phyloP scores from a whole-genome alignment of 1,140 invertebrate genomes.

The Macrosteles quadrilineatus region DNA sequence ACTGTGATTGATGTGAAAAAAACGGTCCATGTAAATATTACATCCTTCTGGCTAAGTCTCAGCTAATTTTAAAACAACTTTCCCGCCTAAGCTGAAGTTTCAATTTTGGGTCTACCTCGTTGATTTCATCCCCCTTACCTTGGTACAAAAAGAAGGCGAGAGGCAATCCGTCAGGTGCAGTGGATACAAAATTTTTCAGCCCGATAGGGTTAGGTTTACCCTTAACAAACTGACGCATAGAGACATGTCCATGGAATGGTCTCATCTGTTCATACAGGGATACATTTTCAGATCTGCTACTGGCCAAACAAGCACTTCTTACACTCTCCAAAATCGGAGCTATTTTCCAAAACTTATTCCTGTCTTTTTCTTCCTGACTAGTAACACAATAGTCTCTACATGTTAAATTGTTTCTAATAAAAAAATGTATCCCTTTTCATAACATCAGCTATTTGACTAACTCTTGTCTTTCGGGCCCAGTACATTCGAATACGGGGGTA shows the following conservation, averaged over 20 bases:
- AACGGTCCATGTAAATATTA: no score
- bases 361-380: slow-evolving; percentile 4
- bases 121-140: no score
- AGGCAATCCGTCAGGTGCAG: neutral
- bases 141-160: neutral
- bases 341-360: slow-evolving; percentile 25
- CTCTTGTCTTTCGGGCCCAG: neutral
- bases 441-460: neutral
- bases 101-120: no score
- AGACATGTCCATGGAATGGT: slow-evolving; percentile 38
- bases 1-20: no score
- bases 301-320: neutral
- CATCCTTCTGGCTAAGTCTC: no score
- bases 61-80: no score
- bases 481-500: neutral
- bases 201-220: slow-evolving; percentile 39
- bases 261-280: slow-evolving; percentile 44
- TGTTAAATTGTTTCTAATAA: no score
- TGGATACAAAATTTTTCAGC: slow-evolving; percentile 31
- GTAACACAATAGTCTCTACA: neutral
- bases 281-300: neutral
- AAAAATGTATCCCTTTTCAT: slow-evolving; percentile 29
- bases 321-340: slow-evolving; percentile 23
- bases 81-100: no score
- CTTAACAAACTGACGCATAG: slow-evolving; percentile 36